Base-by-base conservation (phyloP, 2,888 invertebrate genomes). In the Diarsia mendica region DNA sequence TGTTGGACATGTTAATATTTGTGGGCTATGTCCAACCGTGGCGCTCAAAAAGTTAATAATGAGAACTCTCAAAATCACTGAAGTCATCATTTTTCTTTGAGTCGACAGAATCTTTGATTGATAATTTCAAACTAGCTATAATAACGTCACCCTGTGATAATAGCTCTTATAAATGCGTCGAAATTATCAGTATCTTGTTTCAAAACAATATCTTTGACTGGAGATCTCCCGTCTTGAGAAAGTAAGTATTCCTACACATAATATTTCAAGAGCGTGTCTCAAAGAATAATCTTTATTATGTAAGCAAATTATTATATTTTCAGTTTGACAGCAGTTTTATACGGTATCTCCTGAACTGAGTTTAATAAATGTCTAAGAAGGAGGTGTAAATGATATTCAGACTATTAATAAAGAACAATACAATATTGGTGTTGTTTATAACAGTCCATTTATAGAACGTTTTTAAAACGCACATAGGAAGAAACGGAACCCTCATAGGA, bases 161-260 rank as follows among this genome's bases (percentile, higher is more conserved):
- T 11, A 39, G 15, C n/a, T 33, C 23, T 63, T 53, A 15, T 11
- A 33, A 63, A 48, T 20, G 15, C 23, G 9, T 48, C 2, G 20
- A 74, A 74, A 71, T 67, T 44, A 44, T 67, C 15, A 10, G 2
- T 5, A 39, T 1, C 33, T 53, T 28, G 5, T 39, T 73, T 23
- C 18, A 3, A 10, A 0, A 33, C 72, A 73, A 63, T 23, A 23
- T 39, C 23, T 48, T 48, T 69, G n/a, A 48, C 15, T 8, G 23
- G 51, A 53, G 20, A 55, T 39, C 5, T 39, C 23, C 20, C 15
- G 15, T 64, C 53, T 23, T 48, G 15, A 39, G 23, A 74, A 64
- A 74, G 74, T 39, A 64, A 64, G 23, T 53, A 3, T 23, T 15
- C 18, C 63, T 63, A 48, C 46, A 39, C 23, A 75, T 9, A 13